A percentile compares a stretch with the other conserved stretches of the same genome.
Conservation (phyloP, 2,113 vertebrate species). For the Leptodactylus fuscus region DNA sequence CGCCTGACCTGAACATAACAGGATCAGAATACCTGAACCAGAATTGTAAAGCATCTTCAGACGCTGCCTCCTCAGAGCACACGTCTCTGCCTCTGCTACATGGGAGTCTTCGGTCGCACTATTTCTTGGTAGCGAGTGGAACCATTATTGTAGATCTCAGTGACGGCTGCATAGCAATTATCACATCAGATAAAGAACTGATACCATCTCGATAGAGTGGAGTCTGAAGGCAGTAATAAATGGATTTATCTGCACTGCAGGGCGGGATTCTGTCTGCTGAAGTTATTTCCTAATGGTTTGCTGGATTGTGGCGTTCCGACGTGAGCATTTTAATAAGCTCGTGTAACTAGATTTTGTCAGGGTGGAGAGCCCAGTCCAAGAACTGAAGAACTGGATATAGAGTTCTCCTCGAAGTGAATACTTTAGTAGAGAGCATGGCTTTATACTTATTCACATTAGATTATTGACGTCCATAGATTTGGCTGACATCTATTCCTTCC, state of each 20-base stretch:
- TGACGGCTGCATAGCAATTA: slow-evolving; percentile 47
- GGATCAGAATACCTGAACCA: slow-evolving; percentile 49
- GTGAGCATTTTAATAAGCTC: not conserved
- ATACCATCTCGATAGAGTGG: not conserved
- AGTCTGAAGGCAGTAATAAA: not conserved
- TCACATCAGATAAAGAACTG: slow-evolving; percentile 38
- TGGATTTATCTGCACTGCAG: not conserved
- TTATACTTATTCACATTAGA: too few relatives aligned
- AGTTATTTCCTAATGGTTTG: not conserved
- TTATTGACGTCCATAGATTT: too few relatives aligned
- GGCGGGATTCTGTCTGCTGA: not conserved
- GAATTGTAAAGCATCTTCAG: slow-evolving; percentile 28
- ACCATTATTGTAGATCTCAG: slow-evolving; percentile 7
- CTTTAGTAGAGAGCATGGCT: too few relatives aligned
- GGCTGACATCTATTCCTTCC: too few relatives aligned
- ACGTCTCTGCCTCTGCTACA: slow-evolving; percentile 26
- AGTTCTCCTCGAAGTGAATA: too few relatives aligned
- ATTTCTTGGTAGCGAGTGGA: slow-evolving; percentile 1
- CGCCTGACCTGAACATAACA: slow-evolving; percentile 53
- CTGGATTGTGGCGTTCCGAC: not conserved
- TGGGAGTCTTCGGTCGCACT: not conserved
- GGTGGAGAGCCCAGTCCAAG: too few relatives aligned
- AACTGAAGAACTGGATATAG: too few relatives aligned
- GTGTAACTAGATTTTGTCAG: too few relatives aligned
- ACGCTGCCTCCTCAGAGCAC: slow-evolving; percentile 7